Base-by-base conservation (phyloP, 2,113 vertebrate species). In the Corythornis madagascariensis region DNA sequence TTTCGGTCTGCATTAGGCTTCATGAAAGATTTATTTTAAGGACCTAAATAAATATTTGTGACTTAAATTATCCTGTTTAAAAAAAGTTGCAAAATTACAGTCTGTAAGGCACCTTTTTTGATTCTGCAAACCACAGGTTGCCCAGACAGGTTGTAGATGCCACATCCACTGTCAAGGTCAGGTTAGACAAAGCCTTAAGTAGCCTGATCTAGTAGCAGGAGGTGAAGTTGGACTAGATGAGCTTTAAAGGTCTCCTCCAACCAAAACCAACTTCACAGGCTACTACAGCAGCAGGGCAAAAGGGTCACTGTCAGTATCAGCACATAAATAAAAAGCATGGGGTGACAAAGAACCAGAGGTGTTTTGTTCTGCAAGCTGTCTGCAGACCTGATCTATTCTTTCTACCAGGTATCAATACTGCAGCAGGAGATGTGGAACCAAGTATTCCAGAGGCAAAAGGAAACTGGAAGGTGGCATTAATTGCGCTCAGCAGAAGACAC, bases 311-410 rank as follows among this genome's bases (percentile, higher is more conserved):
- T 16, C 40, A 75, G 13, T 40, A 67, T 64, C 28, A 72, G 20
- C 4, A 31, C 0, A 0, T 19, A 83, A 55, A 78, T 2, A 26
- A 47, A 64, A 43, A 66, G 22, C 17, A 60, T 3, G 3, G 16
- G 33, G 48, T 12, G 53, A 26, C 0, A 80, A 18, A 8, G 33
- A 86, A 53, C 24, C 60, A 47, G 15, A 9, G 75, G 17, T 6
- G 22, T 7, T 74, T 47, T 72, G 15, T 11, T 79, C 57, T n/a
- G 24, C 7, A 71, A 43, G 11, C 15, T 72, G 35, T 29, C 14
- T 82, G 66, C 11, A 67, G 48, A 7, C 19, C 11, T 45, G 33
- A 31, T 7, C 10, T 75, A 48, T 4, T 88, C 48, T 69, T 82
- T 75, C 38, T 38, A 38, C 10, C 21, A 79, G 11, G 59, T 72